These are phyloP conservation scores for Cygnus olor DNA, from an alignment of 2,797 vertebrate genomes.

Conservation along the genomic window DNA sequence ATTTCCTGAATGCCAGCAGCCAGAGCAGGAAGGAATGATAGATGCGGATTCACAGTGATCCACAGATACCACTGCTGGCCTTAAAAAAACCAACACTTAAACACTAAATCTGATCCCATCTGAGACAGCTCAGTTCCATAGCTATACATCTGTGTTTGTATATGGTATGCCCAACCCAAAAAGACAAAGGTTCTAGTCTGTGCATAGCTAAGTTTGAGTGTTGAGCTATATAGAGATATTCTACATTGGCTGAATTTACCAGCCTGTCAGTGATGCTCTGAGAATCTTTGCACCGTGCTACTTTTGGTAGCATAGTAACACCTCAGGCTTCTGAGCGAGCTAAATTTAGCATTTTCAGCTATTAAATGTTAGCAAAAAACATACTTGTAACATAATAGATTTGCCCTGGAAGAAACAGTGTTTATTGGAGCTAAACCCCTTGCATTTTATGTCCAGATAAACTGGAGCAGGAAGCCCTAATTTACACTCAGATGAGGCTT, in stretches of 20 bases:
- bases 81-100: neutral
- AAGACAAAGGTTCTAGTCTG: neutral
- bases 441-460: neutral
- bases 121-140: neutral
- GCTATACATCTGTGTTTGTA: neutral
- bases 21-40: neutral
- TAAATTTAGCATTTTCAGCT: neutral
- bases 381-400: neutral
- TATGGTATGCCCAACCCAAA: neutral
- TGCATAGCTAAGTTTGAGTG: neutral
- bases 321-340: neutral
- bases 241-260: neutral
- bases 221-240: neutral
- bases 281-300: neutral
- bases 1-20: constrained; percentile 17
- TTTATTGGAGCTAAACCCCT: neutral
- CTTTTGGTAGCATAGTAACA: neutral
- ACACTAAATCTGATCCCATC: neutral
- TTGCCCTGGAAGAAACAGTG: neutral
- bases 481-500: neutral
- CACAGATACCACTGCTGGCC: neutral
- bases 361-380: neutral
- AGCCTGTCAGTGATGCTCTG: neutral
- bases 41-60: neutral
- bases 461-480: neutral